A percentile compares a stretch with the other conserved stretches of the same genome.
These are phyloP conservation scores for Leptodactylus fallax DNA, from an alignment of 2,797 vertebrate species.

Conservation along the genomic window DNA sequence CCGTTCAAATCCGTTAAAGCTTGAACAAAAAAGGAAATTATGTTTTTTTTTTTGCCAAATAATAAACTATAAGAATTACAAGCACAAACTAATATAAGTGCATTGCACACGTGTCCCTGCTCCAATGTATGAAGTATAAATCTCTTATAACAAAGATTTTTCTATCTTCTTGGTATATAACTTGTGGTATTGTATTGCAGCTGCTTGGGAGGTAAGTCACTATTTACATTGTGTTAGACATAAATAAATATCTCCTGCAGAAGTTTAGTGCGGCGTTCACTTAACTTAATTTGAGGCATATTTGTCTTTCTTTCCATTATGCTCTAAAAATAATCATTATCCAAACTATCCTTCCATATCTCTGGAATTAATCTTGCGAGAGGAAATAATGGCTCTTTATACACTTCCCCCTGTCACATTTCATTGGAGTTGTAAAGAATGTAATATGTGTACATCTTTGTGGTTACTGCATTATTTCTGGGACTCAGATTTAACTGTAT, in stretches of 20 bases:
- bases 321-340: conserved; percentile 38
- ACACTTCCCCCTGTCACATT: conserved; percentile 2
- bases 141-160: neutral
- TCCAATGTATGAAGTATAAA: neutral
- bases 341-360: neutral
- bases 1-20: neutral
- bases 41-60: neutral
- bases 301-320: conserved; percentile 38
- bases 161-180: neutral
- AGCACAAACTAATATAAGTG: neutral
- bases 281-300: conserved; percentile 24
- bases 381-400: neutral
- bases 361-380: conserved; percentile 10
- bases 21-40: neutral
- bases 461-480: neutral
- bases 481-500: neutral
- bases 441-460: neutral
- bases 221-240: conserved; percentile 37
- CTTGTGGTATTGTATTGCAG: neutral
- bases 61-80: neutral
- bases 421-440: conserved; percentile 6
- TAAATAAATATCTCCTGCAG: conserved; percentile 33
- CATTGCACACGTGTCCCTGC: neutral
- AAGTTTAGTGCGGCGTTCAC: neutral
- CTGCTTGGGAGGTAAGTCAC: conserved; percentile 27